Evolutionary conservation across 2,888 invertebrate genomes (phyloP).

Genomic region (Cotesia congregata): DNA sequence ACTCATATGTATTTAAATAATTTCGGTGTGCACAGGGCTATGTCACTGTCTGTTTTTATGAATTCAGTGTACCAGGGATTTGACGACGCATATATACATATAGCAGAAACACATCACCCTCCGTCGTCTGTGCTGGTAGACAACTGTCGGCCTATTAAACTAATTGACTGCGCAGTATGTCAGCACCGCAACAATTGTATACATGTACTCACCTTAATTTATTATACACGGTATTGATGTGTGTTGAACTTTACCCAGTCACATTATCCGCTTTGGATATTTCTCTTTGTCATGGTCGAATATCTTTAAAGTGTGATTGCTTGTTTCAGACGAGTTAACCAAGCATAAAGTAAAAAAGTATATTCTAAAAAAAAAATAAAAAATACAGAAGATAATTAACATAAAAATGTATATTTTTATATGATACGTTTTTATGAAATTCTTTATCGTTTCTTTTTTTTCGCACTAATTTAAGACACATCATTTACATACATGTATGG

Average conservation of each 20-base stretch:
- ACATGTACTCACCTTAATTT: slow-evolving; percentile 42
- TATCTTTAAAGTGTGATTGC: slow-evolving; percentile 11
- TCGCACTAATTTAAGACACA: too few relatives aligned
- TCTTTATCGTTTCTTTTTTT: too few relatives aligned
- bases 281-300: not conserved
- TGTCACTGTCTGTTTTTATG: not conserved
- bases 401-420: too few relatives aligned
- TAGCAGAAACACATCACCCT: slow-evolving; percentile 33
- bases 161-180: slow-evolving; percentile 68
- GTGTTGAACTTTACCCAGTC: slow-evolving; percentile 7
- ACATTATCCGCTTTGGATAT: slow-evolving; percentile 11
- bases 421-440: too few relatives aligned
- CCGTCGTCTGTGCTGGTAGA: slow-evolving; percentile 51
- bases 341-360: not conserved
- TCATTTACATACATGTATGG: too few relatives aligned
- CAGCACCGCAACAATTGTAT: slow-evolving; percentile 56
- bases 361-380: slow-evolving; percentile 1
- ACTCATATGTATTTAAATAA: not conserved
- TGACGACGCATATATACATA: slow-evolving; percentile 20
- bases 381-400: not conserved
- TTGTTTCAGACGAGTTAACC: not conserved
- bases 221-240: slow-evolving; percentile 23
- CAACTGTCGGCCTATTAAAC: slow-evolving; percentile 70
- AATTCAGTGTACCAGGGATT: slow-evolving; percentile 6
- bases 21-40: not conserved